Percentiles rank a stretch among this genome's conserved stretches.
Conservation (phyloP, 2,797 vertebrate species). For the Carduelis carduelis region DNA sequence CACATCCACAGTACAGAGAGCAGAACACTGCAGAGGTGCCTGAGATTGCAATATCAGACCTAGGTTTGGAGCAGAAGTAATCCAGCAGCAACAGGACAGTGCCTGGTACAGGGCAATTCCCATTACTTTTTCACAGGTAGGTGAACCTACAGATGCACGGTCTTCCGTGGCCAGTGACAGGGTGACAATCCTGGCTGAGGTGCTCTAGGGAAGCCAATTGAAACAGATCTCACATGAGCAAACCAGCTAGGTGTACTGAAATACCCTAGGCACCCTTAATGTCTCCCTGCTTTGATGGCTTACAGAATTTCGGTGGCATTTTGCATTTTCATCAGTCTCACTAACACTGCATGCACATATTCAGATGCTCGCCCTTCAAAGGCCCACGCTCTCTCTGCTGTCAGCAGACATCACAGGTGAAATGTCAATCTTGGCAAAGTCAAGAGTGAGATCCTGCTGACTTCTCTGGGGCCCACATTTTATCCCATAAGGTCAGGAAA, state of each 20-base stretch:
- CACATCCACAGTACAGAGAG: background rate
- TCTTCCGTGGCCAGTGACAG: background rate
- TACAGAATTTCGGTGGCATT: background rate
- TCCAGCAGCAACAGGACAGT: background rate
- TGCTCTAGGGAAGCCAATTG: background rate
- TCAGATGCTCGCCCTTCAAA: background rate
- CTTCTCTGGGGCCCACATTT: background rate
- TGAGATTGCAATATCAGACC: background rate
- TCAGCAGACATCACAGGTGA: background rate
- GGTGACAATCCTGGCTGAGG: background rate
- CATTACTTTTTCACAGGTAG: background rate
- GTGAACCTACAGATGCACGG: background rate
- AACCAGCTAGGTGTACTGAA: background rate
- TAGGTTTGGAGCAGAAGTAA: background rate
- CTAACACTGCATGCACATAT: background rate
- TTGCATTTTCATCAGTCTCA: background rate
- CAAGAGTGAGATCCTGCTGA: background rate
- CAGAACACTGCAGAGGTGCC: background rate
- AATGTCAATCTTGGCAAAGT: background rate
- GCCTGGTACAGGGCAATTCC: background rate
- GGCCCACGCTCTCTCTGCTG: background rate
- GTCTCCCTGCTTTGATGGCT: background rate
- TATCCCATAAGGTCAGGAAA: background rate
- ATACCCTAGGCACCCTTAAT: background rate
- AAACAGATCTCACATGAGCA: background rate